Base-by-base conservation (phyloP, 2,113 vertebrate genomes). In the Aptenodytes patagonicus region DNA sequence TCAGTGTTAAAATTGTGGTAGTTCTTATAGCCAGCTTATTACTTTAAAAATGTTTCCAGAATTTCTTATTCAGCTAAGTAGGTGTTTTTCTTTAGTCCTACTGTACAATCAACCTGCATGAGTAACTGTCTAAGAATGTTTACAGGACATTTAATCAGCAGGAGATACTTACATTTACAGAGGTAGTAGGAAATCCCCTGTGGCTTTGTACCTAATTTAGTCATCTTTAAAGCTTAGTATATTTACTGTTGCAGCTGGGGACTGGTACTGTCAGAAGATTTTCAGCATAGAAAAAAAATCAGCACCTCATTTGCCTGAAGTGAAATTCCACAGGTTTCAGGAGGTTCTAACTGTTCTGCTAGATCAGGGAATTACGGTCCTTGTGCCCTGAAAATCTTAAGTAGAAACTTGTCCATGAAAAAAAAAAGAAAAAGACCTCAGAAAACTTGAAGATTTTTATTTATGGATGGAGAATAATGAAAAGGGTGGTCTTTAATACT, bases 81-180 rank as follows among this genome's bases (percentile, higher is more conserved):
- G 61, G n/a, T 86, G 54, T 54, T 86, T 93, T 93, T 85, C 62
- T 88, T 94, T 83, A 90, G 62, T 81, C 34, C 49, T 51, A 66
- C 62, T 70, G 62, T 90, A 89, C 91, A 94, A 92, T 91, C 93
- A 87, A 55, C 66, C 62, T 70, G 38, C 57, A 79, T 88, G 91
- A 94, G 68, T 94, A 94, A 76, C 60, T 83, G 87, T 90, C 89
- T 76, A 90, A 82, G 93, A 97, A 96, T 95, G 87, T 95, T 95
- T 90, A 85, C 81, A 71, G 88, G 80, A 75, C 60, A 87, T 88
- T 95, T 94, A 92, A 87, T 71, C 89, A 83, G 78, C 70, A 89
- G 92, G 95, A 93, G 81, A 73, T 69, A 72, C 82, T 87, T 87
- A 89, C 12, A 95, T 87, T 92, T 95, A 92, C 7, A 3, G 61